phyloP scores from a whole-genome alignment of 2,113 vertebrate species.

The Crotalus helleri region DNA sequence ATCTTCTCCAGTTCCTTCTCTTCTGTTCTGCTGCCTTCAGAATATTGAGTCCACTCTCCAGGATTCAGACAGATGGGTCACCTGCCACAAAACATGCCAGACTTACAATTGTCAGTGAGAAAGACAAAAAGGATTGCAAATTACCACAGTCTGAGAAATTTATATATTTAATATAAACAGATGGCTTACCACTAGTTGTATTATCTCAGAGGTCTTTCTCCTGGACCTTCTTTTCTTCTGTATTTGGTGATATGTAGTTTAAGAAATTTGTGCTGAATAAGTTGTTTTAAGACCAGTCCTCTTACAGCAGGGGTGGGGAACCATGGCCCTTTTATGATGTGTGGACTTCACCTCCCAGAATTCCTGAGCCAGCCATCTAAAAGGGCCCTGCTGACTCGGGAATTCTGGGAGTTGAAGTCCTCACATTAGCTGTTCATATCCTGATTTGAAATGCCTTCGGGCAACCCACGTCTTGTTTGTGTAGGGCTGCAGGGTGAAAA shows the following conservation, averaged over 20 bases:
- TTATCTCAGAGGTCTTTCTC: neutral
- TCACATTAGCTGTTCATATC: neutral
- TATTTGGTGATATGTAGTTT: neutral
- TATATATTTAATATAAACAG: neutral
- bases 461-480: neutral
- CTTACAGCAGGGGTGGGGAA: neutral
- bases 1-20: neutral
- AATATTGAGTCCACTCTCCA: neutral
- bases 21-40: neutral
- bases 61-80: too few relatives aligned
- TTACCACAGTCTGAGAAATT: neutral
- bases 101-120: too few relatives aligned
- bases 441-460: neutral
- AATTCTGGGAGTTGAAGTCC: too few relatives aligned
- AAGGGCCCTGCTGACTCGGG: too few relatives aligned
- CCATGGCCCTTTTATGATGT: too few relatives aligned
- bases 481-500: neutral
- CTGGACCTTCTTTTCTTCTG: neutral
- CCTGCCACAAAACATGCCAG: too few relatives aligned
- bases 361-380: too few relatives aligned
- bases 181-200: neutral
- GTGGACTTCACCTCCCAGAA: too few relatives aligned
- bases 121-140: neutral
- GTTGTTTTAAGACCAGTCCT: neutral
- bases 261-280: neutral